These are phyloP conservation scores for Heliconius hortense DNA, from an alignment of 2,888 invertebrate species.

Conservation along the genomic window DNA sequence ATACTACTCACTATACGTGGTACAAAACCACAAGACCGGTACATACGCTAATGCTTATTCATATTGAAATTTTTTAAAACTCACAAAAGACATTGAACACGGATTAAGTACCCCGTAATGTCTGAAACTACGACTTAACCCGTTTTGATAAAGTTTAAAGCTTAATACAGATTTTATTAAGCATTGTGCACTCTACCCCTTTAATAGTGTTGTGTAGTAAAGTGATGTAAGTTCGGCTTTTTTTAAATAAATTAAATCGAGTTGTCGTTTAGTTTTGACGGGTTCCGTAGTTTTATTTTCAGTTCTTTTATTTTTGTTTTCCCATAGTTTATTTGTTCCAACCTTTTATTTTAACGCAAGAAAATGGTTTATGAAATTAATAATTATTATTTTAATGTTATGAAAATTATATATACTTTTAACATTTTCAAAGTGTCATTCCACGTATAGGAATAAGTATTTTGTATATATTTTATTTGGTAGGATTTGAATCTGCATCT, in stretches of 20 bases:
- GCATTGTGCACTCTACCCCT: conserved; percentile 38
- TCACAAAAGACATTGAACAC: conserved; percentile 42
- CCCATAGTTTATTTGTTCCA: no score
- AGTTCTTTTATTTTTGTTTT: background rate
- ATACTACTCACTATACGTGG: background rate
- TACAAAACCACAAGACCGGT: conserved; percentile 47
- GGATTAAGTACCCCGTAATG: conserved; percentile 35
- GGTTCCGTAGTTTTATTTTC: conserved; percentile 13
- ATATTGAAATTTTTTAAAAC: conserved; percentile 48
- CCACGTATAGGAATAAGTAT: no score
- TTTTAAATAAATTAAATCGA: background rate
- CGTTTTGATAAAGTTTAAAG: conserved; percentile 33
- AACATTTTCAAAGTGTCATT: no score
- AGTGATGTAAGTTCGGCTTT: conserved; percentile 35
- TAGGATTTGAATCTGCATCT: background rate
- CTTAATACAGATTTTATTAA: conserved; percentile 29
- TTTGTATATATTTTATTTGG: background rate
- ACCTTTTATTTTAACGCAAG: no score
- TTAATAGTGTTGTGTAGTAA: conserved; percentile 23
- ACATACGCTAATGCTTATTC: conserved; percentile 47
- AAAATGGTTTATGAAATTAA: no score
- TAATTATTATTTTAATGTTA: no score
- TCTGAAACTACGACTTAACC: conserved; percentile 18
- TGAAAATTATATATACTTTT: no score
- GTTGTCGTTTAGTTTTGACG: background rate